Evolutionary conservation across 2,888 invertebrate species (phyloP).

Genomic region (Monochamus alternatus): DNA sequence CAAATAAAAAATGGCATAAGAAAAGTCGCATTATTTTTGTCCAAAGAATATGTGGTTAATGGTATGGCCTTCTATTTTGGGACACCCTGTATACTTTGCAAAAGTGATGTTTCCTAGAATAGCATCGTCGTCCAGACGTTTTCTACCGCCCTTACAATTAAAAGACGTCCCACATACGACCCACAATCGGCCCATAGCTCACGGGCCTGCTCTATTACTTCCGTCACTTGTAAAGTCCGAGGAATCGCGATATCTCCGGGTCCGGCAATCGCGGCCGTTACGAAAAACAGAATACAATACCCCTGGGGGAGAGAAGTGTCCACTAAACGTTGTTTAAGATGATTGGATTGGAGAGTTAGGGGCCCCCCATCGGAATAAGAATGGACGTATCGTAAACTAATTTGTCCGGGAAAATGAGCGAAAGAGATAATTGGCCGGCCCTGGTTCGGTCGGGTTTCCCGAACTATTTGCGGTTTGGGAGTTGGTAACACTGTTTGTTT

Average conservation of each 20-base stretch:
- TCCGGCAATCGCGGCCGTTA: conserved; percentile 24
- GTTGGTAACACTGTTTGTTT: conserved; percentile 19
- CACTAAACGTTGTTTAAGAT: conserved; percentile 62
- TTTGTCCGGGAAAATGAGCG: conserved; percentile 37
- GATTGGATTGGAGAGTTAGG: conserved; percentile 58
- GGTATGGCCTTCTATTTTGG: no score
- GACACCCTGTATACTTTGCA: no score
- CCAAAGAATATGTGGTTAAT: no score
- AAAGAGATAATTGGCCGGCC: conserved; percentile 34
- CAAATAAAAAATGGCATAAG: no score
- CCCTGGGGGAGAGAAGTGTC: conserved; percentile 52
- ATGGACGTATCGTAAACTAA: conserved; percentile 48
- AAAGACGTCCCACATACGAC: not conserved
- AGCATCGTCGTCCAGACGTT: not conserved
- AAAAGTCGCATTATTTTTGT: no score
- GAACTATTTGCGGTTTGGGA: conserved; percentile 27
- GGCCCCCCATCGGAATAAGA: conserved; percentile 33
- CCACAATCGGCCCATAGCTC: conserved; percentile 14
- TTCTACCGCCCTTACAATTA: not conserved
- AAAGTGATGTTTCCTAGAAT: not conserved
- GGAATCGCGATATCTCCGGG: not conserved
- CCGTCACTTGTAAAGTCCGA: conserved; percentile 27
- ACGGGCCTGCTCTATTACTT: not conserved
- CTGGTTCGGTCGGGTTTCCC: conserved; percentile 25
- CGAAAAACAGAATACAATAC: conserved; percentile 15